A percentile compares a stretch with the other conserved stretches of the same genome.
Evolutionary conservation across 2,113 vertebrate species (phyloP).

Genomic region (Condylura cristata): DNA sequence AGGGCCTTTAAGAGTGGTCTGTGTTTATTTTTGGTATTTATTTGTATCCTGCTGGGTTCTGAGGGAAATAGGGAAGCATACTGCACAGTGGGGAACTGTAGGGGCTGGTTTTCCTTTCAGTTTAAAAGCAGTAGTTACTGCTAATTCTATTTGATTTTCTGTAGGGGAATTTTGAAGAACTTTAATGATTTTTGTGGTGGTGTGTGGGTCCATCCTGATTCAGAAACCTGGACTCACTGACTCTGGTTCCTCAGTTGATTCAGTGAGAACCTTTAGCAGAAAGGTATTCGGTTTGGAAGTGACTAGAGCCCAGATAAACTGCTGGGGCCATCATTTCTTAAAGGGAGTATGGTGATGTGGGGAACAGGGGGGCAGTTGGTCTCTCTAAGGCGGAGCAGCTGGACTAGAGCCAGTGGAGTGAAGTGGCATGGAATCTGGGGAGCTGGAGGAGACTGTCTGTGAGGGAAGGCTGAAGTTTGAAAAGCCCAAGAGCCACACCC

Average conservation of each 20-base stretch:
- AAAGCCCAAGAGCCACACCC: not conserved
- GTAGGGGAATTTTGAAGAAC: not conserved
- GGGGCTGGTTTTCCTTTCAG: not conserved
- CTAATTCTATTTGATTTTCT: not conserved
- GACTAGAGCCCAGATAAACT: not conserved
- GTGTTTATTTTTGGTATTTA: slow-evolving; percentile 47
- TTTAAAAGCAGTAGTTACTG: slow-evolving; percentile 1
- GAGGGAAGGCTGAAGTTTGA: not conserved
- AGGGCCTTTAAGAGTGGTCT: not conserved
- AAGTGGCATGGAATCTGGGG: not conserved
- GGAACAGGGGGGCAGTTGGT: accelerated
- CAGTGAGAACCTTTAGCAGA: slow-evolving; percentile 25
- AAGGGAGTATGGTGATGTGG: not conserved
- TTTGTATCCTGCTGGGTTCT: slow-evolving; percentile 25
- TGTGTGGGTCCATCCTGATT: not conserved
- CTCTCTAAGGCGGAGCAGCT: not conserved
- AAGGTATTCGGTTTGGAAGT: not conserved
- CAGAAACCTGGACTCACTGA: slow-evolving; percentile 1
- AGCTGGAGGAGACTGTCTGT: not conserved
- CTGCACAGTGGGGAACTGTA: not conserved
- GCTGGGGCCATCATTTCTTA: not conserved
- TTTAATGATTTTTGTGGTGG: slow-evolving; percentile 1
- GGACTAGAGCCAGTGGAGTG: not conserved
- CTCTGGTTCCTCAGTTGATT: not conserved
- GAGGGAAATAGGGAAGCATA: not conserved